These are phyloP conservation scores for Ptyas mucosa DNA, from an alignment of 2,113 vertebrate species.

Conservation along the genomic window DNA sequence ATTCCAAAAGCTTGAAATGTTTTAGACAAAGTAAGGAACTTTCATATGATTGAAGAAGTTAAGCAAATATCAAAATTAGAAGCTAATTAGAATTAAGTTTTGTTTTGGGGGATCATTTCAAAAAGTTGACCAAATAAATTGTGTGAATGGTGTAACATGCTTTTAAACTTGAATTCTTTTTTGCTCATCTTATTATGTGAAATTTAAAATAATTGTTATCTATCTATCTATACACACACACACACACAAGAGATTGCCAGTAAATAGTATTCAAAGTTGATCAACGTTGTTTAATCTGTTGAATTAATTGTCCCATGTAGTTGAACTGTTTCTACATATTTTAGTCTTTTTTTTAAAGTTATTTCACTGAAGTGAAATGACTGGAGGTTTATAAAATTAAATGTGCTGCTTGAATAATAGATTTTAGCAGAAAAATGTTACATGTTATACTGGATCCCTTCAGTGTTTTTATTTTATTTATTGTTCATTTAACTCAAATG, in stretches of 20 bases:
- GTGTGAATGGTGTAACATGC: neutral
- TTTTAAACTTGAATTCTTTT: neutral
- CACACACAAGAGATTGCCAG: neutral
- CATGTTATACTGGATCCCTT: neutral
- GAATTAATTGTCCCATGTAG: neutral
- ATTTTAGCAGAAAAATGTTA: neutral
- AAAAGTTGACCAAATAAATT: neutral
- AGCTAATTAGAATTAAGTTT: neutral
- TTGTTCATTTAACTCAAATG: neutral
- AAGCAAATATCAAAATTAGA: neutral
- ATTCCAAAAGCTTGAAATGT: neutral
- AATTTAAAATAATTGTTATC: constrained; percentile 3
- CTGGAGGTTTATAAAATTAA: neutral
- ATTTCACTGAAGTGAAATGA: neutral
- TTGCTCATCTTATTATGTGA: constrained; percentile 4
- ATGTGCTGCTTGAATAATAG: neutral
- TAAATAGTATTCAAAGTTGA: neutral
- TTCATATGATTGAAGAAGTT: neutral
- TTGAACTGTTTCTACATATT: neutral
- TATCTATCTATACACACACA: neutral
- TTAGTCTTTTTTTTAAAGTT: neutral
- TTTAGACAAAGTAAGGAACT: neutral
- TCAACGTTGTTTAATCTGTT: neutral
- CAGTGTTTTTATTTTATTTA: neutral
- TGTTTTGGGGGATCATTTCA: too few relatives aligned